A percentile compares a stretch with the other conserved stretches of the same genome.
phyloP scores from a whole-genome alignment of 2,888 invertebrate genomes.

The Drosophila atroscutellata region DNA sequence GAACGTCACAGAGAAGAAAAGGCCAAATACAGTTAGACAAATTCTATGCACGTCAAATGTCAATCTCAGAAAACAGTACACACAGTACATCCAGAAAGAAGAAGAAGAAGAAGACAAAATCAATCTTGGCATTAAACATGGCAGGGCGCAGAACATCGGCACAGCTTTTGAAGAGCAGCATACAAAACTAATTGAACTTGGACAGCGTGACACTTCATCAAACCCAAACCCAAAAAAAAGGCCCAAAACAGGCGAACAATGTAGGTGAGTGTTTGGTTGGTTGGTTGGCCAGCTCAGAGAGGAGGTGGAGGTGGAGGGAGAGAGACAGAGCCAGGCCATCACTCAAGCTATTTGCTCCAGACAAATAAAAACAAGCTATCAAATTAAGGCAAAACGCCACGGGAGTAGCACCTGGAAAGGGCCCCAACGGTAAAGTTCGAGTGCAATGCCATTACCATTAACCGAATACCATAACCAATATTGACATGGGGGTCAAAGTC shows the following conservation, averaged over 20 bases:
- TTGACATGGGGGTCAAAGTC: slow-evolving; percentile 76
- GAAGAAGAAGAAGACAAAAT: slow-evolving; percentile 56
- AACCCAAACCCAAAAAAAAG: slow-evolving; percentile 21
- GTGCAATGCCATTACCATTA: slow-evolving; percentile 53
- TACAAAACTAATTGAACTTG: slow-evolving; percentile 80
- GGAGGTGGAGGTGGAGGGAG: slow-evolving; percentile 4
- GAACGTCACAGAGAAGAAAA: slow-evolving; percentile 40
- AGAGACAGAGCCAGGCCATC: slow-evolving; percentile 50
- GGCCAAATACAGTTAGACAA: slow-evolving; percentile 77
- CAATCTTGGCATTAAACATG: slow-evolving; percentile 74
- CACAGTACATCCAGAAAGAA: slow-evolving; percentile 41
- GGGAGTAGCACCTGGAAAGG: slow-evolving; percentile 57
- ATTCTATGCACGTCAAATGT: slow-evolving; percentile 81
- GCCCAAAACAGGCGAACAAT: slow-evolving; percentile 45
- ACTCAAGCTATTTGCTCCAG: slow-evolving; percentile 71
- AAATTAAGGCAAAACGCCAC: slow-evolving; percentile 72
- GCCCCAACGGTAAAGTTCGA: slow-evolving; percentile 46
- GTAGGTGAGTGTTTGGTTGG: slow-evolving; percentile 15
- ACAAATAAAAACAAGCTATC: slow-evolving; percentile 78
- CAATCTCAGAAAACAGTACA: slow-evolving; percentile 64
- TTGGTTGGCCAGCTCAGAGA: slow-evolving; percentile 30
- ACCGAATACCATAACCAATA: slow-evolving; percentile 58
- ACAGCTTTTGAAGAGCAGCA: slow-evolving; percentile 66
- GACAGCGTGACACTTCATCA: slow-evolving; percentile 81
- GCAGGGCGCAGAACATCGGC: slow-evolving; percentile 55